Evolutionary conservation across 2,113 vertebrate species (phyloP).

Genomic region (Tupaia tana): DNA sequence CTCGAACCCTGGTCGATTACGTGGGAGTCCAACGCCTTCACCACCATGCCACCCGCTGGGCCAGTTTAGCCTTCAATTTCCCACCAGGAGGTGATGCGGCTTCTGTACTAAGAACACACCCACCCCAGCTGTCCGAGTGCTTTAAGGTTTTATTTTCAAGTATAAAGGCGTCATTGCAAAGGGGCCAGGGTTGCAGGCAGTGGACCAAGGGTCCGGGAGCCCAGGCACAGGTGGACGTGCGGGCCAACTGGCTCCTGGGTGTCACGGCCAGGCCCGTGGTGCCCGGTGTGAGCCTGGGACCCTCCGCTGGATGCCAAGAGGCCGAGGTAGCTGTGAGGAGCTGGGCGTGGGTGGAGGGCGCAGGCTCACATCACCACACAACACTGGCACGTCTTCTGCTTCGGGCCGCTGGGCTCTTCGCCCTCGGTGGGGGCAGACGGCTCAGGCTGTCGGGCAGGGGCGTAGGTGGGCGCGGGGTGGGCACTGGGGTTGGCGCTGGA

Average conservation of each 20-base stretch:
- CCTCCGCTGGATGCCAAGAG: constrained; percentile 62
- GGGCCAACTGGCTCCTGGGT: constrained; percentile 32
- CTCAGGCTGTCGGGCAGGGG: constrained; percentile 60
- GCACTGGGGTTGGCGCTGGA: constrained; percentile 30
- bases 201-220: constrained; percentile 22
- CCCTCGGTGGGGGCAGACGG: not conserved
- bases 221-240: not conserved
- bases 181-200: constrained; percentile 66
- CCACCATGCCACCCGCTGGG: no score
- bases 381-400: constrained; percentile 85
- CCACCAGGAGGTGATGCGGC: not conserved
- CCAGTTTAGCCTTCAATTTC: not conserved
- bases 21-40: no score
- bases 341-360: not conserved
- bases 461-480: constrained; percentile 64
- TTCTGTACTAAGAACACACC: not conserved
- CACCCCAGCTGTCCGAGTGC: not conserved
- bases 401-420: constrained; percentile 56
- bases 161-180: constrained; percentile 74
- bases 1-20: no score
- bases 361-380: constrained; percentile 82
- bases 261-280: not conserved
- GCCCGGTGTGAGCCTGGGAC: not conserved
- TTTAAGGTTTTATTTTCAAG: constrained; percentile 78
- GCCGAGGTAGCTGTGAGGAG: constrained; percentile 79